Conservation (phyloP, 2,113 vertebrate species). For the Monopterus albus region DNA sequence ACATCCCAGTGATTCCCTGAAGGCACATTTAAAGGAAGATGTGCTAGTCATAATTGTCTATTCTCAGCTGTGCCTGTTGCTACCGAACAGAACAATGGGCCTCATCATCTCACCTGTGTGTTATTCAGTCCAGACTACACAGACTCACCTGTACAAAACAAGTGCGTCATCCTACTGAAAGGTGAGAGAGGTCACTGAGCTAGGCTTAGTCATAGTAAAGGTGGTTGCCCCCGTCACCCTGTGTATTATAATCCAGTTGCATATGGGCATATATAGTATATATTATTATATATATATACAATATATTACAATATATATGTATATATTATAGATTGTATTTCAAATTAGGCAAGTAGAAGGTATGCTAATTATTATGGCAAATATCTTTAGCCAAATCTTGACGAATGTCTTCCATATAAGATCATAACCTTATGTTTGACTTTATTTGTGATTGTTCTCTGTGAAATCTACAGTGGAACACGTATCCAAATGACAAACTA, state of each 20-base stretch:
- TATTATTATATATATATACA: too few relatives aligned
- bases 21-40: background rate
- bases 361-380: too few relatives aligned
- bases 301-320: too few relatives aligned
- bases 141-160: slow-evolving; percentile 17
- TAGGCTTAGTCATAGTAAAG: slow-evolving; percentile 8
- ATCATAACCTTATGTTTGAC: too few relatives aligned
- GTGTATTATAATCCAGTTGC: background rate
- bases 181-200: background rate
- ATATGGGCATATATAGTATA: too few relatives aligned
- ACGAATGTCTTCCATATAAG: too few relatives aligned
- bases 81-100: background rate
- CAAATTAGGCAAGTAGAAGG: background rate
- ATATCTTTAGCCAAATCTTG: too few relatives aligned
- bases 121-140: slow-evolving; percentile 7
- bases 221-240: slow-evolving; percentile 2
- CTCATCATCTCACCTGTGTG: slow-evolving; percentile 13
- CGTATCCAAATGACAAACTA: too few relatives aligned
- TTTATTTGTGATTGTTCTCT: too few relatives aligned
- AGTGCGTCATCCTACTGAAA: slow-evolving; percentile 3
- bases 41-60: background rate
- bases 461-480: too few relatives aligned
- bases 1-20: background rate
- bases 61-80: slow-evolving; percentile 2
- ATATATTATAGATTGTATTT: too few relatives aligned